These are phyloP conservation scores for Dolichomitus sp. DNA, from an alignment of 2,888 invertebrate species.

Conservation along the genomic window DNA sequence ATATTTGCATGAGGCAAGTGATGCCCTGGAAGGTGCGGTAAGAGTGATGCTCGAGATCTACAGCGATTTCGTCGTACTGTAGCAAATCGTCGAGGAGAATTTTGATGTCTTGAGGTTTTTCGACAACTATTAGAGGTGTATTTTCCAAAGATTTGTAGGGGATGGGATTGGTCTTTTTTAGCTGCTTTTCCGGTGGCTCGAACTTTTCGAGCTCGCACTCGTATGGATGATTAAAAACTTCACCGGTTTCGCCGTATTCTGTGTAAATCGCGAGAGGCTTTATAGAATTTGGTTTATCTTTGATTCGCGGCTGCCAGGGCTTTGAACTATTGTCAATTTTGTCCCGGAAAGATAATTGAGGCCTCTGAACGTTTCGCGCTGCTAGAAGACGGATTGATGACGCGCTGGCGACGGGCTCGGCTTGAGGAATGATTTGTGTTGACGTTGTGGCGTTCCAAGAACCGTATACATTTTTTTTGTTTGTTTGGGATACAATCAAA, in stretches of 20 bases:
- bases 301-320: slow-evolving; percentile 94
- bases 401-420: slow-evolving; percentile 4
- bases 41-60: slow-evolving; percentile 98
- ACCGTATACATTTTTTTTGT: slow-evolving; percentile 86
- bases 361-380: slow-evolving; percentile 92
- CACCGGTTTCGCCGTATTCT: slow-evolving; percentile 90
- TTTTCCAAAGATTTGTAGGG: slow-evolving; percentile 88
- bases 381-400: slow-evolving; percentile 88
- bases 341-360: slow-evolving; percentile 95
- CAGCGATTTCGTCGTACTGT: slow-evolving; percentile 91
- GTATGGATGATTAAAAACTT: slow-evolving; percentile 93
- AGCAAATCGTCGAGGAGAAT: slow-evolving; percentile 90
- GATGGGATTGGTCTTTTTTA: slow-evolving; percentile 86
- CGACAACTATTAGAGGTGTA: slow-evolving; percentile 91
- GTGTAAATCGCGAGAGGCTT: slow-evolving; percentile 93
- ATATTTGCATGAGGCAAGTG: slow-evolving; percentile 98
- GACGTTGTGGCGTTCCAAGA: slow-evolving; percentile 88
- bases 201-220: slow-evolving; percentile 93
- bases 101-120: slow-evolving; percentile 89
- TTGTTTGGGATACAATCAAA: slow-evolving; percentile 86
- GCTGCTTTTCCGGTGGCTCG: slow-evolving; percentile 87
- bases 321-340: slow-evolving; percentile 93
- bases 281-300: slow-evolving; percentile 95
- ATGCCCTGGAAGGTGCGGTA: slow-evolving; percentile 97
- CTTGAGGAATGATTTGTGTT: slow-evolving; percentile 4